Percentiles rank a stretch among this genome's conserved stretches.
Evolutionary conservation across 2,888 invertebrate species (phyloP).

Genomic region (Arge pagana): DNA sequence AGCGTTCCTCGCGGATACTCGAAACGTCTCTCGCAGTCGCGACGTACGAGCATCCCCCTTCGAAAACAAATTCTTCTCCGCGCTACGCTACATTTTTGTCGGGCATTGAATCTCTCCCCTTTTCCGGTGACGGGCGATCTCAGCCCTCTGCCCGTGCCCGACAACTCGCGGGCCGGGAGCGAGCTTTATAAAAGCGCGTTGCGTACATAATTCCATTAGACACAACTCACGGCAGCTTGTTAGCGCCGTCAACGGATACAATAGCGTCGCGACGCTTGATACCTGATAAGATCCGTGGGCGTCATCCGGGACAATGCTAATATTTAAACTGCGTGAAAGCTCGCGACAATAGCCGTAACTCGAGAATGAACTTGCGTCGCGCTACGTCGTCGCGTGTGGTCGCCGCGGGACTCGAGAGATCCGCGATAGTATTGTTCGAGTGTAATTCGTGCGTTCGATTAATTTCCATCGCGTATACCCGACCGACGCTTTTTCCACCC

Average conservation of each 20-base stretch:
- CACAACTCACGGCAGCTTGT: slow-evolving; percentile 20
- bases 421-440: slow-evolving; percentile 49
- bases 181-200: slow-evolving; percentile 8
- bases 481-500: too few species aligned
- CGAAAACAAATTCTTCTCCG: too few species aligned
- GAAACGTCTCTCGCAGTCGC: too few species aligned
- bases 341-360: slow-evolving; percentile 14
- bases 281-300: slow-evolving; percentile 42
- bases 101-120: not conserved
- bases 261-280: slow-evolving; percentile 46
- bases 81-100: too few species aligned
- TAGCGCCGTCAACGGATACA: slow-evolving; percentile 30
- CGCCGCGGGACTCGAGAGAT: slow-evolving; percentile 41
- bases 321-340: slow-evolving; percentile 14
- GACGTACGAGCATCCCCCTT: too few species aligned
- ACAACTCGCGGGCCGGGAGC: too few species aligned
- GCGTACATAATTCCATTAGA: slow-evolving; percentile 22
- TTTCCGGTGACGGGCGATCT: not conserved
- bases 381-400: slow-evolving; percentile 25
- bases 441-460: slow-evolving; percentile 49
- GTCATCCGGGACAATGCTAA: slow-evolving; percentile 31
- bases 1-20: too few species aligned
- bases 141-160: not conserved
- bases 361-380: slow-evolving; percentile 10
- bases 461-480: slow-evolving; percentile 36